phyloP scores from a whole-genome alignment of 2,888 invertebrate species.

The Eupithecia centaureata region DNA sequence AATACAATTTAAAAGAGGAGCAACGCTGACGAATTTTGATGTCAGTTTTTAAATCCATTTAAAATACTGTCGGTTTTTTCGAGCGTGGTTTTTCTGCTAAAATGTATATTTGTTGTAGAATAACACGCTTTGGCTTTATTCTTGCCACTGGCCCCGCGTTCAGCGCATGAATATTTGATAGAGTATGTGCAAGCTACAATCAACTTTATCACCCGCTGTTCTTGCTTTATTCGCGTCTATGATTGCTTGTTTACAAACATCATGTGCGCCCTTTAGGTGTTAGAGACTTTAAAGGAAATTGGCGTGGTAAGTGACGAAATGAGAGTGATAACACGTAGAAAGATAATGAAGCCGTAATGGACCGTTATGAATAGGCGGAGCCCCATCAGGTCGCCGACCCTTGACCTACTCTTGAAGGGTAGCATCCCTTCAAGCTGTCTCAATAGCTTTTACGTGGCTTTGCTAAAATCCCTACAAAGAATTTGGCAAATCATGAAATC shows the following conservation, averaged over 20 bases:
- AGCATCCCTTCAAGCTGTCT: constrained; percentile 42
- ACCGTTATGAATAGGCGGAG: constrained; percentile 56
- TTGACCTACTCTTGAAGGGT: constrained; percentile 63
- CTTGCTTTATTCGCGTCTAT: constrained; percentile 51
- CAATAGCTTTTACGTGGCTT: constrained; percentile 39
- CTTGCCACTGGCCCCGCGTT: constrained; percentile 53
- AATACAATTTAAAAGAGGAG: constrained; percentile 29
- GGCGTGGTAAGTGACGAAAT: constrained; percentile 44
- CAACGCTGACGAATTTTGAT: constrained; percentile 32
- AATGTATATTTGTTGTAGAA: constrained; percentile 60
- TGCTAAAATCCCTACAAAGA: constrained; percentile 50
- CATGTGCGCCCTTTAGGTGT: constrained; percentile 43
- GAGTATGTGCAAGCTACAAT: constrained; percentile 58
- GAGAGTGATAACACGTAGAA: constrained; percentile 58
- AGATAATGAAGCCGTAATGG: constrained; percentile 63
- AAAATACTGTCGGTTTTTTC: constrained; percentile 46
- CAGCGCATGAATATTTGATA: constrained; percentile 67
- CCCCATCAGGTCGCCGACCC: constrained; percentile 56
- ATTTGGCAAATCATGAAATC: constrained; percentile 31
- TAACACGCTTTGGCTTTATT: constrained; percentile 54
- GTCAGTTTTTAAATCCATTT: constrained; percentile 42
- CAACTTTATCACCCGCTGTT: constrained; percentile 53
- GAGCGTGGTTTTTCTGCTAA: constrained; percentile 56
- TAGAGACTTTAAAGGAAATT: constrained; percentile 38
- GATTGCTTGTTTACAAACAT: constrained; percentile 52